These are phyloP conservation scores for Thaumatotibia leucotreta DNA, from an alignment of 1,140 invertebrate species.

Conservation along the genomic window DNA sequence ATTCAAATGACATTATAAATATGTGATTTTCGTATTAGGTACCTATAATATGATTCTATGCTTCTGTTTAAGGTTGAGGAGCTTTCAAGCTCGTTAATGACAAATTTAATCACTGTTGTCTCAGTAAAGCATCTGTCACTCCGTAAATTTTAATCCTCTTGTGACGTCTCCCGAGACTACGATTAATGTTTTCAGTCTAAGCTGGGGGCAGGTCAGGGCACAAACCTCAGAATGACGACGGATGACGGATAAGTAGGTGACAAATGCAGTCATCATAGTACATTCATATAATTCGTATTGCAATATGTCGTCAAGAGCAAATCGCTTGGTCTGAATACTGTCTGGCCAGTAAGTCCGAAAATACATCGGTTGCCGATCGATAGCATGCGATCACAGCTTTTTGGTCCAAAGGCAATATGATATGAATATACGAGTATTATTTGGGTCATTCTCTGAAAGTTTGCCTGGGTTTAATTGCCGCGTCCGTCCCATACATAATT, in stretches of 20 bases:
- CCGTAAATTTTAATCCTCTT: conserved; percentile 11
- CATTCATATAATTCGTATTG: too few relatives aligned
- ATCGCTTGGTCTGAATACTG: neutral
- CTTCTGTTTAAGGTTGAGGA: neutral
- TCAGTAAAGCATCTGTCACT: conserved; percentile 1
- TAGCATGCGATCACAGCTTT: neutral
- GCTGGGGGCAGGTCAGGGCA: neutral
- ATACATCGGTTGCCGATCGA: neutral
- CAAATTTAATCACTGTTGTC: conserved; percentile 9
- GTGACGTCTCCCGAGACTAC: neutral
- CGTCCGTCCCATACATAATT: too few relatives aligned
- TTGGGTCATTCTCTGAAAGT: too few relatives aligned
- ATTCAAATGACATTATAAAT: too few relatives aligned
- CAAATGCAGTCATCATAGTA: too few relatives aligned
- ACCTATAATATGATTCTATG: neutral
- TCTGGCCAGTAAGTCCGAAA: neutral
- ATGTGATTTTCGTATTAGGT: neutral
- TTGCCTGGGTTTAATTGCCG: too few relatives aligned
- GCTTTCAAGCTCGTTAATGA: neutral
- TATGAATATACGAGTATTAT: too few relatives aligned
- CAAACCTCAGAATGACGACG: neutral
- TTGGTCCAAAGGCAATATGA: too few relatives aligned
- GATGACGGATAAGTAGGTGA: too few relatives aligned
- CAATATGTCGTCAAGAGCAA: neutral
- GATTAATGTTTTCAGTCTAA: conserved; percentile 6